phyloP scores from a whole-genome alignment of 2,797 vertebrate species.

The Myoxocephalus aenaeus region DNA sequence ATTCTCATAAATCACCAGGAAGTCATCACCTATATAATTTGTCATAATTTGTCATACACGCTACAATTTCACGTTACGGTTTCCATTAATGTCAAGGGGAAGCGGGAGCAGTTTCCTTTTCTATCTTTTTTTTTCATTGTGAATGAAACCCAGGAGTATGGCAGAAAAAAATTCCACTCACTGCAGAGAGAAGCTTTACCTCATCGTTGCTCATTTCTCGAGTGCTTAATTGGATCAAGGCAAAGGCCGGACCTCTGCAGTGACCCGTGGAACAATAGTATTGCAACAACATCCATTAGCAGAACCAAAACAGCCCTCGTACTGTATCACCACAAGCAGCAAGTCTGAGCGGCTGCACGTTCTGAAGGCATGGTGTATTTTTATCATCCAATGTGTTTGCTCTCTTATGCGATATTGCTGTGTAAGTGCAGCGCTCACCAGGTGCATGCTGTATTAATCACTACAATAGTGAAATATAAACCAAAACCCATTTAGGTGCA shows the following conservation, averaged over 20 bases:
- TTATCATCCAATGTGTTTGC: not conserved
- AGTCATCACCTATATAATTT: slow-evolving; percentile 3
- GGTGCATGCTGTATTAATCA: not conserved
- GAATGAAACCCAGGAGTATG: not conserved
- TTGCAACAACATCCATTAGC: slow-evolving; percentile 44
- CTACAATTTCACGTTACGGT: slow-evolving; percentile 6
- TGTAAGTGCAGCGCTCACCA: not conserved
- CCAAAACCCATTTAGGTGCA: not conserved
- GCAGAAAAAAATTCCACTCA: slow-evolving; percentile 29
- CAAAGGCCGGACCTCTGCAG: slow-evolving; percentile 28
- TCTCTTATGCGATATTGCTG: not conserved
- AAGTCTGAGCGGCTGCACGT: slow-evolving; percentile 1
- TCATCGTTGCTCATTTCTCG: slow-evolving; percentile 27
- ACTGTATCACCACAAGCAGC: not conserved
- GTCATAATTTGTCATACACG: not conserved
- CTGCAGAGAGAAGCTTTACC: slow-evolving; percentile 8
- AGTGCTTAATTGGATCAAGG: slow-evolving; percentile 44
- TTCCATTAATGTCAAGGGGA: slow-evolving; percentile 26
- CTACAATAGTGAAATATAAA: not conserved
- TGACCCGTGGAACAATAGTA: slow-evolving; percentile 34
- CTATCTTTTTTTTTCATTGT: slow-evolving; percentile 1
- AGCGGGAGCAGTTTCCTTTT: slow-evolving; percentile 19
- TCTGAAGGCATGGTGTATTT: not conserved
- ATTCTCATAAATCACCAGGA: not conserved
- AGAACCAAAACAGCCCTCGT: slow-evolving; percentile 10